Evolutionary conservation across 2,797 vertebrate species (phyloP).

Genomic region (Rachycentron canadum): DNA sequence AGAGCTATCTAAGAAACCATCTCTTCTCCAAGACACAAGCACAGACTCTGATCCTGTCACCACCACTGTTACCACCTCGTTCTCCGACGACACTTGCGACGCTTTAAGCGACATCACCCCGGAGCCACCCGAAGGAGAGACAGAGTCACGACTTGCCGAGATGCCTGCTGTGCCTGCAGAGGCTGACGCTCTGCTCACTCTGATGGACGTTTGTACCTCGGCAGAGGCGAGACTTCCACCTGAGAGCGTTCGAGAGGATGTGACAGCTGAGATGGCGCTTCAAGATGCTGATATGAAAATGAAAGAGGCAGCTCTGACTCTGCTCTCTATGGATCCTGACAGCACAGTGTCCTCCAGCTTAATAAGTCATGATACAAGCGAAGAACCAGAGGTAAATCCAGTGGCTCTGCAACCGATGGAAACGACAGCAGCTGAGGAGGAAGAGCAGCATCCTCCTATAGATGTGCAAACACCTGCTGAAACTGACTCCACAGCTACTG

Average conservation of each 20-base stretch:
- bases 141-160: slow-evolving; percentile 37
- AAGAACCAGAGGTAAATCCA: slow-evolving; percentile 1
- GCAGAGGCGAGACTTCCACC: slow-evolving; percentile 65
- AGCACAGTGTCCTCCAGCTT: slow-evolving; percentile 65
- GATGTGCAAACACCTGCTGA: slow-evolving; percentile 15
- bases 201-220: slow-evolving; percentile 82
- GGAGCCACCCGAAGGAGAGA: slow-evolving; percentile 75
- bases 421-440: slow-evolving; percentile 7
- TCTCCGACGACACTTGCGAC: slow-evolving; percentile 80
- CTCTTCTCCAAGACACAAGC: slow-evolving; percentile 61
- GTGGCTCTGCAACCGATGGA: slow-evolving; percentile 18
- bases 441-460: slow-evolving; percentile 6
- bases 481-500: neutral
- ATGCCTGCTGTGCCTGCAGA: slow-evolving; percentile 66
- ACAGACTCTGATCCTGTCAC: slow-evolving; percentile 64
- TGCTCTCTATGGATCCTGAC: slow-evolving; percentile 88
- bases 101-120: slow-evolving; percentile 85
- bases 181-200: slow-evolving; percentile 83
- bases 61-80: slow-evolving; percentile 48
- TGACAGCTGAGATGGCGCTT: slow-evolving; percentile 43
- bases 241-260: slow-evolving; percentile 18
- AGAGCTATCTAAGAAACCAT: slow-evolving; percentile 36
- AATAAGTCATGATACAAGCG: slow-evolving; percentile 31
- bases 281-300: slow-evolving; percentile 85
- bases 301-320: slow-evolving; percentile 87